Base-by-base conservation (phyloP, 2,888 invertebrate species). In the Sarcophaga variegata region DNA sequence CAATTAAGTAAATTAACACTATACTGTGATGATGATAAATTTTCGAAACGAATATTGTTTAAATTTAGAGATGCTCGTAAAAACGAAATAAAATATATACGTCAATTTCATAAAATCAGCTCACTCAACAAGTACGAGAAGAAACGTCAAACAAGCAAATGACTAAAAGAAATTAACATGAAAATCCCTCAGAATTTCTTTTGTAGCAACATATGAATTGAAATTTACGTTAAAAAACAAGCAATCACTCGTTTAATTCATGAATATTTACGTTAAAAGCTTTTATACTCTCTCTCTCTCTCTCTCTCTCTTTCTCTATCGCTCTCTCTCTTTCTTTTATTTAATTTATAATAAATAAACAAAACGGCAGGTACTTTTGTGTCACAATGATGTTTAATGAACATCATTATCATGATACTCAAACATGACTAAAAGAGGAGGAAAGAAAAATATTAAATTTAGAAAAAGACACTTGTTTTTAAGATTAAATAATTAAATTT, bases 181-280 rank as follows among this genome's bases (percentile, higher is more conserved):
- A 70, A 20, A 54, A 49, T 54, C 14, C 54, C 54, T 37, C 14
- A 62, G 49, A 69, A 63, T 76, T 4, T 62, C 49, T 37, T 27
- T 49, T 67, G n/a, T 78, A 69, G 17, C 37, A 11, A 6, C 17
- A 27, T 20, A 45, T 64, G 12, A 62, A 62, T 17, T 62, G 8
- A 82, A 82, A 72, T 78, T 74, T 78, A 83, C 83, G 74, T 83
- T 83, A n/a, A 74, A 83, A 78, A 54, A 17, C 49, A 72, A 54
- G 22, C 47, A 76, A 86, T 86, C 86, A 86, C 80, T 83, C 86
- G 71, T 76, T 86, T 86, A 77, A 86, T 86, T 86, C 86, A 86
- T 86, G 86, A 86, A 86, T 80, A 83, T 83, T 76, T 80, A 86
- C 82, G 76, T 83, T 67, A 62, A 54, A 54, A 54, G 20, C 60